These are phyloP conservation scores for Falco berigora DNA, from an alignment of 2,797 vertebrate species.

Conservation along the genomic window DNA sequence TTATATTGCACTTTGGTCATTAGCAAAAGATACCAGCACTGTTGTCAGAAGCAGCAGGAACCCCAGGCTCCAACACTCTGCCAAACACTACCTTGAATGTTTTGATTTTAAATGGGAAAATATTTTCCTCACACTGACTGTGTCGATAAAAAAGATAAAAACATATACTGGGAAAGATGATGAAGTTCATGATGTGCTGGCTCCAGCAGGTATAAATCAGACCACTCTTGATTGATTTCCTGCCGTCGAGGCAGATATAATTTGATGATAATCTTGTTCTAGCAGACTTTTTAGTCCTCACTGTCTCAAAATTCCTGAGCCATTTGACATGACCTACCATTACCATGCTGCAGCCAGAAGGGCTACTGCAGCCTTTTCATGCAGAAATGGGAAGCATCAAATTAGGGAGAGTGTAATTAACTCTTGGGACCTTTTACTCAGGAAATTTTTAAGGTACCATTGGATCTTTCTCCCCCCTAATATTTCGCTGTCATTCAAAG, in stretches of 20 bases:
- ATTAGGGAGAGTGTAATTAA: neutral
- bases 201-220: constrained; percentile 27
- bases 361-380: neutral
- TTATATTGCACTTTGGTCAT: neutral
- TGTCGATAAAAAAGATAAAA: neutral
- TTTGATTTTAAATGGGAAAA: neutral
- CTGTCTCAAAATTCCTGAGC: neutral
- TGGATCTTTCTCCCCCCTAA: rapidly evolving
- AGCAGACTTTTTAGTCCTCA: neutral
- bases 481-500: neutral
- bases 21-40: constrained; percentile 6
- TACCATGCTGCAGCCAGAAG: neutral
- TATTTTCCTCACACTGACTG: neutral
- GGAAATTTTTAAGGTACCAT: neutral
- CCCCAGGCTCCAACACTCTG: neutral
- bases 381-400: neutral
- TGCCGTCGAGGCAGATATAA: neutral
- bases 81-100: constrained; percentile 11
- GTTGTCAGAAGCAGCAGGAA: neutral
- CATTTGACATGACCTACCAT: neutral
- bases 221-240: neutral
- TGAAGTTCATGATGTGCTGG: neutral
- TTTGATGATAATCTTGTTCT: neutral
- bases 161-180: neutral
- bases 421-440: neutral